These are phyloP conservation scores for Rhynchomys soricoides DNA, from an alignment of 2,113 vertebrate species.

Conservation along the genomic window DNA sequence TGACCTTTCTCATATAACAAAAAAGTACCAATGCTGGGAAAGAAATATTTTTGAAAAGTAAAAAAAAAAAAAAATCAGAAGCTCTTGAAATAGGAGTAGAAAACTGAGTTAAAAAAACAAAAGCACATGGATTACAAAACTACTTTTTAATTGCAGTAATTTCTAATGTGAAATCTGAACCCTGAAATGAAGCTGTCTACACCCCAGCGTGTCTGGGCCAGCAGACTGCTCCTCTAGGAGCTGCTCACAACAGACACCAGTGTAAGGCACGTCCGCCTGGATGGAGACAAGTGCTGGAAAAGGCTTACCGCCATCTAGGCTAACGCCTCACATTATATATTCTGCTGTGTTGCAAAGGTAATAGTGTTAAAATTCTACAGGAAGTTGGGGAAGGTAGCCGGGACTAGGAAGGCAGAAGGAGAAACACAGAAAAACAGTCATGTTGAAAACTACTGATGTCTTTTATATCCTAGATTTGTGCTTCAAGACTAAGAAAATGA, in stretches of 20 bases:
- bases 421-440: slow-evolving; percentile 29
- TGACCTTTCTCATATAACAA: slow-evolving; percentile 21
- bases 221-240: background rate
- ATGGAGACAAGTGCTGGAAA: background rate
- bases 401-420: background rate
- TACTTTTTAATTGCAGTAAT: background rate
- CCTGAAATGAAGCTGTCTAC: slow-evolving; percentile 40
- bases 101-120: slow-evolving; percentile 37
- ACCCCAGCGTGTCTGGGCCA: background rate
- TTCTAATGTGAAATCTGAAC: background rate
- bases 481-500: background rate
- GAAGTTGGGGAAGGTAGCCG: background rate
- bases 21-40: background rate
- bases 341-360: background rate
- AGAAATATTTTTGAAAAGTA: background rate
- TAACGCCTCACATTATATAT: background rate
- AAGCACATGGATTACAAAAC: slow-evolving; percentile 25
- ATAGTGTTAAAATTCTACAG: slow-evolving; percentile 24
- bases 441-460: slow-evolving; percentile 9
- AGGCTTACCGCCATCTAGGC: background rate
- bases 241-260: background rate
- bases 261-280: background rate
- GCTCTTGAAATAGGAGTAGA: background rate
- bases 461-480: slow-evolving; percentile 24
- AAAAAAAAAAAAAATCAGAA: background rate